Evolutionary conservation across 2,888 invertebrate species (phyloP).

Genomic region (Frankliniella fusca): DNA sequence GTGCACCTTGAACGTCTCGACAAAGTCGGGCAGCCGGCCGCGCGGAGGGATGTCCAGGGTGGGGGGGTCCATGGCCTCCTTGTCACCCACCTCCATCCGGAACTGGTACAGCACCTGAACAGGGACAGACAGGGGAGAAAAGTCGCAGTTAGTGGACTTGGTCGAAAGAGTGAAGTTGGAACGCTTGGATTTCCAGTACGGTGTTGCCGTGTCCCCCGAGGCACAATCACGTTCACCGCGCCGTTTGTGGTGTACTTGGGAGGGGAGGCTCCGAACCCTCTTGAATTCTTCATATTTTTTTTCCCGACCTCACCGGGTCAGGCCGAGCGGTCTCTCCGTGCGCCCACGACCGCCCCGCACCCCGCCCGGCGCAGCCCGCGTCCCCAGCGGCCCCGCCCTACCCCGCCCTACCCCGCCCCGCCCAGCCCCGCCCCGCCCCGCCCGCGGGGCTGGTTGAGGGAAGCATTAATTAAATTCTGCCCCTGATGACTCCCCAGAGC

Average conservation of each 20-base stretch:
- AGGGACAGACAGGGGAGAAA: too few species aligned
- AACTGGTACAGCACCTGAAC: constrained; percentile 70
- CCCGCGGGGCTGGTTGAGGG: constrained; percentile 1
- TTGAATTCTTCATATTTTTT: not conserved
- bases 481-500: constrained; percentile 25
- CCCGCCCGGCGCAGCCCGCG: not conserved
- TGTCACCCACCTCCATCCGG: constrained; percentile 70
- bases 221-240: too few species aligned
- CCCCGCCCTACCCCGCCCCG: not conserved
- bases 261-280: not conserved
- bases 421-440: not conserved
- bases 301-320: not conserved
- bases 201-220: too few species aligned
- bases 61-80: constrained; percentile 72
- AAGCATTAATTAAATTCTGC: constrained; percentile 23
- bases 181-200: too few species aligned
- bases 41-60: constrained; percentile 76
- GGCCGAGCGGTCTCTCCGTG: too few species aligned
- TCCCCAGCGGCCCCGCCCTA: not conserved
- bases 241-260: too few species aligned
- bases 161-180: too few species aligned
- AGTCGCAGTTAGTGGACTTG: too few species aligned
- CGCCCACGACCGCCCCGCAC: not conserved
- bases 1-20: constrained; percentile 71
- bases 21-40: constrained; percentile 71